Conservation (phyloP, 2,888 invertebrate genomes). For the Plebejus argus region DNA sequence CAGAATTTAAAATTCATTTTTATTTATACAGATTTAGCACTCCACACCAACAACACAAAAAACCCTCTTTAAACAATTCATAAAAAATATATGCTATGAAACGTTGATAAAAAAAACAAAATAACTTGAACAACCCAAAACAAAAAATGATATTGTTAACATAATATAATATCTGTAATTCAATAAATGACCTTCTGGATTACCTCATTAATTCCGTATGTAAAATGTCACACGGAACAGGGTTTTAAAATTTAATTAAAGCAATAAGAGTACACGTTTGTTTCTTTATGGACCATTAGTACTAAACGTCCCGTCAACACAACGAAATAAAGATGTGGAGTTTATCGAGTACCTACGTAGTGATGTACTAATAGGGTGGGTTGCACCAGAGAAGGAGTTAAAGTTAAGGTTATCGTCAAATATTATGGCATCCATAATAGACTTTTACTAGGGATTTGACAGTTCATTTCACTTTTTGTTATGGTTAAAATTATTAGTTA, state of each 20-base stretch:
- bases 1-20: too few relatives aligned
- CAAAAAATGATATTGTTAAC: not conserved
- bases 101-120: not conserved
- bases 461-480: too few relatives aligned
- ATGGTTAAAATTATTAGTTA: too few relatives aligned
- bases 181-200: not conserved
- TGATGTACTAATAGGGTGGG: too few relatives aligned
- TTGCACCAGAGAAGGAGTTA: too few relatives aligned
- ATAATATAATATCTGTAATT: not conserved
- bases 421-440: too few relatives aligned
- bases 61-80: too few relatives aligned
- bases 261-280: constrained; percentile 5
- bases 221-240: not conserved
- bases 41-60: too few relatives aligned
- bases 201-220: not conserved
- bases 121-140: not conserved
- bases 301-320: constrained; percentile 13
- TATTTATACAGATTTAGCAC: too few relatives aligned
- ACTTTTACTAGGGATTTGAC: too few relatives aligned
- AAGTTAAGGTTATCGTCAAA: too few relatives aligned
- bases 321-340: not conserved
- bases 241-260: constrained; percentile 13
- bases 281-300: constrained; percentile 15
- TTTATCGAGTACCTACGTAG: not conserved
- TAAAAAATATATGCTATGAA: too few relatives aligned